Evolutionary conservation across 2,113 vertebrate genomes (phyloP), one percentile per base, ranked within the genome.

Genomic region (Choloepus hoffmanni): DNA sequence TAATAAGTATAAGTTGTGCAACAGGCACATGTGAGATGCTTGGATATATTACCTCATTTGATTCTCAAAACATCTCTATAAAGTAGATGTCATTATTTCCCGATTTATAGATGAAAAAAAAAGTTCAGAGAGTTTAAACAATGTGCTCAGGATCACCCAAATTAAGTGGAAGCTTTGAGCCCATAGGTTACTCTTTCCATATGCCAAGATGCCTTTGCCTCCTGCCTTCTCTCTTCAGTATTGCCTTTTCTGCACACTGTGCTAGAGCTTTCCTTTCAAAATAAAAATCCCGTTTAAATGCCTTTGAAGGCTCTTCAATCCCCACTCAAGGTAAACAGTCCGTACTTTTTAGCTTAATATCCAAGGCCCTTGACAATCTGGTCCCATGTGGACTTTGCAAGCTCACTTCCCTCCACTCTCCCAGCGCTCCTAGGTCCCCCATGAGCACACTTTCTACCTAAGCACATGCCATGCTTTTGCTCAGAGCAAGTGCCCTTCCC

Each of bases 231-330:
- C 82, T 77, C 60, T 85, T 93, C 43, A 16, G 0, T n/a, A 43
- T 28, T 88, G 84, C 48, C 4, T 48, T 67, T 21, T 68, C 26
- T 19, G 77, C 60, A 63, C 0, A 0, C 77, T 28, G 5, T 15
- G 15, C 45, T 79, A 82, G 85, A 84, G 70, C 73, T 62, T 93
- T 91, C 43, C 55, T 95, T 95, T 88, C 36, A 82, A 95, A 92
- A 95, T 63, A 93, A 92, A 95, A 94, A 81, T 53, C 15, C 12
- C 33, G 30, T 33, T 85, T 77, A 85, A 96, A 95, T 18, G 79
- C 62, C 81, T 92, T 89, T 45, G 90, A 84, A 70, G 43, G 78
- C 58, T 94, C 87, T 95, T 96, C 92, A 97, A n/a, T 70, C 53
- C 55, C 50, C 86, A 93, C 87, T 97, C 4, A 2, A 92, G 81